These are phyloP conservation scores for cat (Felis catus) DNA, from an alignment of 2,113 vertebrate genomes.

Conservation along the genomic window F.catus_Fca126_mat1.0 CM031412.1:31275501-31276000, in stretches of 20 bases:
- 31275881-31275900: slow-evolving; percentile 81
- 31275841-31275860: slow-evolving; percentile 80
- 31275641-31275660: slow-evolving; percentile 27
- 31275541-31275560: background rate
- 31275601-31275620: slow-evolving; percentile 27
- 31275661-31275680: slow-evolving; percentile 20
- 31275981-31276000: slow-evolving; percentile 76
- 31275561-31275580: background rate
- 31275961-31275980: slow-evolving; percentile 83
- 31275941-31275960: slow-evolving; percentile 84
- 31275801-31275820: slow-evolving; percentile 38
- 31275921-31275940: slow-evolving; percentile 79
- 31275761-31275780: slow-evolving; percentile 62
- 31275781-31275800: slow-evolving; percentile 53
- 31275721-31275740: background rate
- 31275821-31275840: slow-evolving; percentile 69
- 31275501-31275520: background rate
- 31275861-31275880: slow-evolving; percentile 78
- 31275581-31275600: slow-evolving; percentile 12
- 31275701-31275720: background rate
- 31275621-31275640: slow-evolving; percentile 48
- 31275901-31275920: slow-evolving; percentile 78
- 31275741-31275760: slow-evolving; percentile 44
- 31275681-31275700: background rate
- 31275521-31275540: background rate